phyloP scores from a whole-genome alignment of 1,140 invertebrate genomes.

The Caenorhabditis latens region DNA sequence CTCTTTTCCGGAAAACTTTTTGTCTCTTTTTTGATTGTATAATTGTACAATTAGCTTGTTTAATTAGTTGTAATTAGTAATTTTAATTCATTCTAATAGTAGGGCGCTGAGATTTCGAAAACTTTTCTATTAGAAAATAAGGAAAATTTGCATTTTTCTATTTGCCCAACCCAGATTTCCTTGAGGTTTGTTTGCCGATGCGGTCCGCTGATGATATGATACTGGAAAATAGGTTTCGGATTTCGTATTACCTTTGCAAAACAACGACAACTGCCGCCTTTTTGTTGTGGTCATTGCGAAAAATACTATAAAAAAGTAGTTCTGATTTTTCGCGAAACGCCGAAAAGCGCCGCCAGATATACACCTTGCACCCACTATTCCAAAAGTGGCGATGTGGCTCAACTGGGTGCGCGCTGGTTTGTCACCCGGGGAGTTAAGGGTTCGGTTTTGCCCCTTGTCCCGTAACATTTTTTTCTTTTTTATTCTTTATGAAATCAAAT shows the following conservation, averaged over 20 bases:
- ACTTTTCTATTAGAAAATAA: background rate
- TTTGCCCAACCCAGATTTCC: slow-evolving; percentile 48
- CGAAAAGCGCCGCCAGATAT: no score
- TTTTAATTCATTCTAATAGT: no score
- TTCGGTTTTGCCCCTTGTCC: background rate
- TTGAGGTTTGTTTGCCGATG: slow-evolving; percentile 36
- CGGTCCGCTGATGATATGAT: slow-evolving; percentile 40
- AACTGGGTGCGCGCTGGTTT: no score
- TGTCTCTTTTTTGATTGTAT: no score
- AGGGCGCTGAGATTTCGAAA: no score
- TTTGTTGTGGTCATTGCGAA: background rate
- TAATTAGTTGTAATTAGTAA: no score
- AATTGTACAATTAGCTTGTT: no score
- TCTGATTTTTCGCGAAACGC: background rate
- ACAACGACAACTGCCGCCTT: background rate
- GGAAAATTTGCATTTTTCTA: slow-evolving; percentile 20
- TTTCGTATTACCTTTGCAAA: slow-evolving; percentile 45
- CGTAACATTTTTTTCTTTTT: background rate
- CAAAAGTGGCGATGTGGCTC: no score
- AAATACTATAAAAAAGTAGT: background rate
- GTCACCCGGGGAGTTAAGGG: no score
- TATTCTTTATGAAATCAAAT: background rate
- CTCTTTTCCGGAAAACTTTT: background rate
- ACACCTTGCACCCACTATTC: no score
- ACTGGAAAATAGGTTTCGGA: slow-evolving; percentile 32